Evolutionary conservation across 2,888 invertebrate species (phyloP), one percentile per base, ranked within the genome.

Genomic region (Parnassius orleans): DNA sequence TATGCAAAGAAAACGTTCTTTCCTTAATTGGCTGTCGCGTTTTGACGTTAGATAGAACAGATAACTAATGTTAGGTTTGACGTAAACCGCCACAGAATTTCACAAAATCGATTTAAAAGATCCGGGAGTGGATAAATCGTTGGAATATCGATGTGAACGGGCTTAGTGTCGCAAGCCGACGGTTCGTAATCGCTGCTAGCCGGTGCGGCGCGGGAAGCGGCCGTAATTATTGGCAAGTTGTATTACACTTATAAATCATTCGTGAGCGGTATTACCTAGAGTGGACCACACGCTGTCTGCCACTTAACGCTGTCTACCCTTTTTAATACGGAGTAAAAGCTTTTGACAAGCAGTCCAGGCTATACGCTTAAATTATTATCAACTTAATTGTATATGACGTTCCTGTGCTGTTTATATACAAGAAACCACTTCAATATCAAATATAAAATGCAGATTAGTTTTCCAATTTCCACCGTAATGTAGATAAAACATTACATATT

Each of bases 91-190:
- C 41, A 56, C 24, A 52, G 55, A 47, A 52, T 43, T 53, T 43
- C 50, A 63, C 54, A 51, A 55, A 63, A 52, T 53, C 42, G 54
- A 52, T 53, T 57, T 60, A 46, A 60, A 51, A 60, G 33, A 53
- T 53, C 54, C 48, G 53, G 52, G 53, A 62, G 33, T 48, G 54
- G 42, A 52, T 56, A 42, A 61, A 57, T 59, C 47, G 60, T 63
- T 58, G 43, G 61, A 67, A 63, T 61, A 65, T 68, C 67, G 66
- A 65, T 65, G 65, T 52, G 51, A 61, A 61, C 61, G 51, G 57
- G 63, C 12, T 61, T 42, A 54, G 66, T 70, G 67, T 69, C 65
- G 70, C 67, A 68, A 69, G 65, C 47, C 58, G 65, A 65, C 66
- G 65, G 61, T 65, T 65, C 65, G 63, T 60, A 47, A 52, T 56